Base-by-base conservation (phyloP, 2,888 invertebrate species). In the Heliconius ethilla region DNA sequence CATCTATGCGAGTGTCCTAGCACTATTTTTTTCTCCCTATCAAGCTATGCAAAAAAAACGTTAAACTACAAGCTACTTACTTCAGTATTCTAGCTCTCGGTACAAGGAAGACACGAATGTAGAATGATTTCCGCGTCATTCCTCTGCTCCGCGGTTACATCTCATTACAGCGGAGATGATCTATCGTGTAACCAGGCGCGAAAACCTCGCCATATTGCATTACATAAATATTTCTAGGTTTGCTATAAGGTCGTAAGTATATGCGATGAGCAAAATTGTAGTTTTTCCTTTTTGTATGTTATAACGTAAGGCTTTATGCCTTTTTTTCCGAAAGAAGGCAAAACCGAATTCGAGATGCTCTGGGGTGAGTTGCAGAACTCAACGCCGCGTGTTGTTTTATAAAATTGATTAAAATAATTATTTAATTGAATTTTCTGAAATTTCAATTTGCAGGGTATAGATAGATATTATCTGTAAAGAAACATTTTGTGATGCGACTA, bases 161-260 rank as follows among this genome's bases (percentile, higher is more conserved):
- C 81, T 79, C 79, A 81, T 81, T 79, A 78, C 76, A 22, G 70
- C 37, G 59, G 70, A 77, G 77, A 77, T 79, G 79, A 79, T 79
- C 79, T 79, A 76, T 78, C 76, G 70, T 66, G 76, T 63, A 78
- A 79, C 75, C 65, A 70, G 79, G 74, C 77, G 75, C 75, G 77
- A 77, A 77, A 66, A 55, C 66, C n/a, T 45, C 22, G 40, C n/a
- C 51, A 33, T 55, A 51, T 66, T 62, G 66, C 40, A 0, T 51
- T 75, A 65, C 45, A 65, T 65, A 51, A 63, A 65, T 51, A 51
- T 29, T 63, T 13, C 55, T 72, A 37, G n/a, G 55, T 10, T 29
- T 7, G 22, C 51, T 70, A 2, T 70, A 55, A 4, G 11, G 2
- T 18, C 55, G 29, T n/a, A 70, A 10, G 70, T 70, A 70, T 62